These are phyloP conservation scores for Sorex araneus DNA, from an alignment of 2,113 vertebrate species.

Conservation along the genomic window DNA sequence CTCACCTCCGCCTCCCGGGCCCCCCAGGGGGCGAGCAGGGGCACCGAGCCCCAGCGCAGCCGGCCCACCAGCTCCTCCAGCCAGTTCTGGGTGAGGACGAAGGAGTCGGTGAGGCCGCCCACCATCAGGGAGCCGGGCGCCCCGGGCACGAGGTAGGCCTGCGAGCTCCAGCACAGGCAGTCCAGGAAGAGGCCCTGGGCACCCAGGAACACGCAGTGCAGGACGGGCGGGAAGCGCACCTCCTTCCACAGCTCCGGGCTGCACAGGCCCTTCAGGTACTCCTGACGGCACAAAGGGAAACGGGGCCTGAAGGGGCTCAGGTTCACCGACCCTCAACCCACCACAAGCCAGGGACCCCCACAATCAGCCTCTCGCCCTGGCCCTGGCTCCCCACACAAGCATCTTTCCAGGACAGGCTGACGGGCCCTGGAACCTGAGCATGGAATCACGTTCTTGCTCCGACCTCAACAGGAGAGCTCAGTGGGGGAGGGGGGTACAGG, in stretches of 20 bases:
- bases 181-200: conserved; percentile 92
- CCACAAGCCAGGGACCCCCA: neutral
- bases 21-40: conserved; percentile 59
- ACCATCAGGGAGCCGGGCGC: conserved; percentile 89
- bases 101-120: conserved; percentile 91
- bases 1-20: conserved; percentile 78
- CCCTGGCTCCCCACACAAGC: neutral
- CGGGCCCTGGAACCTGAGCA: neutral
- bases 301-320: neutral
- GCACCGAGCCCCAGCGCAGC: conserved; percentile 82
- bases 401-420: neutral
- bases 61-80: conserved; percentile 85
- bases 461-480: neutral
- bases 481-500: too few relatives aligned
- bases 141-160: conserved; percentile 91
- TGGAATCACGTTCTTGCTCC: neutral
- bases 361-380: neutral
- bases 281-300: conserved; percentile 82
- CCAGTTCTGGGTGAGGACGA: conserved; percentile 92
- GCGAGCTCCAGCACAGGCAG: conserved; percentile 91
- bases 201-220: conserved; percentile 93
- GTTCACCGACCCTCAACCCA: neutral
- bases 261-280: conserved; percentile 93
- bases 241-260: conserved; percentile 92
- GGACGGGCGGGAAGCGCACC: conserved; percentile 88